Base-by-base conservation (phyloP, 2,113 vertebrate species). In the Archocentrus centrarchus region DNA sequence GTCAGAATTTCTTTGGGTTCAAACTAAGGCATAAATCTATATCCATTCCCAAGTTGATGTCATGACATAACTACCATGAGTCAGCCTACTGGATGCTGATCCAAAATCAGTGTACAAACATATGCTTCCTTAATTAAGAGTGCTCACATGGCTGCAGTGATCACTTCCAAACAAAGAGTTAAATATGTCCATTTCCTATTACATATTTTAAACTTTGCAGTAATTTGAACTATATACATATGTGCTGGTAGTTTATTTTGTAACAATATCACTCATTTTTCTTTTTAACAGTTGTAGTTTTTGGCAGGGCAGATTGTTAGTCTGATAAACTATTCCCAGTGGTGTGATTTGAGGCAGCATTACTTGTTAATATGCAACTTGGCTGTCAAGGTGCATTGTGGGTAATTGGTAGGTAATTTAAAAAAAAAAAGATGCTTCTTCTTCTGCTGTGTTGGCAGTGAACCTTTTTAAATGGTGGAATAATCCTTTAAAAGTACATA, bases 11-110 rank as follows among this genome's bases (percentile, higher is more conserved):
- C 22, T 62, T 9, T n/a, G 47, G 13, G 17, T 9, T 11, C 57
- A 68, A 27, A 68, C 50, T 20, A 22, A 37, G 50, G 32, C 44
- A 41, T 37, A 17, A 22, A 68, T 70, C 59, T 39, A 30, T 7
- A 14, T 37, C 32, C 27, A 20, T 14, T 14, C 27, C 41, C 63
- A 63, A 11, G 32, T 41, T 37, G n/a, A 41, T 37, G 61, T 50
- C 55, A 41, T 81, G 87, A 80, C 57, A 81, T 79, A 73, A 87
- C 61, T 76, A 8, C 4, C 59, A 80, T 59, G 82, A 89, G 59
- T 93, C 76, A 83, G 32, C 78, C 75, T 44, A 32, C 64, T 59
- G 73, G 83, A 80, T 11, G 17, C 30, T 20, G 27, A 75, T 73
- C 83, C 87, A 88, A 59, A 70, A 58, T 70, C 22, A 10, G 70